Percentiles rank a stretch among this genome's conserved stretches.
phyloP scores from a whole-genome alignment of 2,797 vertebrate species.

The Chaetophractus vellerosus region DNA sequence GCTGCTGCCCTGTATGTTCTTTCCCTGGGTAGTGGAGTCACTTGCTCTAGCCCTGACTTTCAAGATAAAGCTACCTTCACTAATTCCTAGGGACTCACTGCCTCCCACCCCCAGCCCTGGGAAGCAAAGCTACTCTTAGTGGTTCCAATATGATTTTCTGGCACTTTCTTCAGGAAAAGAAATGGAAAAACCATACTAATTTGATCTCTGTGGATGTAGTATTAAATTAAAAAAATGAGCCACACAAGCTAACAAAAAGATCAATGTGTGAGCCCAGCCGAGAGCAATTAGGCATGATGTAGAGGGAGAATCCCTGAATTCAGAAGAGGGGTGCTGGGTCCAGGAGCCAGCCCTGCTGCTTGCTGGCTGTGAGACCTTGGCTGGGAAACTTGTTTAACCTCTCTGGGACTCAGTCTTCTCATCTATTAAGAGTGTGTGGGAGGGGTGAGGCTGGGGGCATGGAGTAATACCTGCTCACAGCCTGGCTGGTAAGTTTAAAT shows the following conservation, averaged over 20 bases:
- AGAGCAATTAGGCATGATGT: neutral
- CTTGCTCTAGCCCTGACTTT: neutral
- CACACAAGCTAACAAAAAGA: neutral
- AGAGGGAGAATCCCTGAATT: neutral
- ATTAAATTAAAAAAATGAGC: neutral
- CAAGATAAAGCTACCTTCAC: neutral
- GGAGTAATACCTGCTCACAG: neutral
- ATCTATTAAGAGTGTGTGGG: neutral
- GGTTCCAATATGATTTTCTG: neutral
- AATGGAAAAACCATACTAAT: neutral
- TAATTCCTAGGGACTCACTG: neutral
- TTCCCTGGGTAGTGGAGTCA: neutral
- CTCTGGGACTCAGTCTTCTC: neutral
- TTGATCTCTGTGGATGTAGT: neutral
- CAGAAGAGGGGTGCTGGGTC: neutral
- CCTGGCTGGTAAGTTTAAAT: neutral
- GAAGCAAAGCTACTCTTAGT: neutral
- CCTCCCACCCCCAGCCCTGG: rapidly evolving
- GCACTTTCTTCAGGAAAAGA: neutral
- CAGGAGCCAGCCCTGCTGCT: neutral
- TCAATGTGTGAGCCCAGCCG: neutral
- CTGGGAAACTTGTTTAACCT: neutral
- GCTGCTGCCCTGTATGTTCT: neutral
- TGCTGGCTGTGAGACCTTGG: neutral
- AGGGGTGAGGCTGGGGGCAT: no score